Conservation (phyloP, 2,113 vertebrate genomes). For the Dromas ardeola region DNA sequence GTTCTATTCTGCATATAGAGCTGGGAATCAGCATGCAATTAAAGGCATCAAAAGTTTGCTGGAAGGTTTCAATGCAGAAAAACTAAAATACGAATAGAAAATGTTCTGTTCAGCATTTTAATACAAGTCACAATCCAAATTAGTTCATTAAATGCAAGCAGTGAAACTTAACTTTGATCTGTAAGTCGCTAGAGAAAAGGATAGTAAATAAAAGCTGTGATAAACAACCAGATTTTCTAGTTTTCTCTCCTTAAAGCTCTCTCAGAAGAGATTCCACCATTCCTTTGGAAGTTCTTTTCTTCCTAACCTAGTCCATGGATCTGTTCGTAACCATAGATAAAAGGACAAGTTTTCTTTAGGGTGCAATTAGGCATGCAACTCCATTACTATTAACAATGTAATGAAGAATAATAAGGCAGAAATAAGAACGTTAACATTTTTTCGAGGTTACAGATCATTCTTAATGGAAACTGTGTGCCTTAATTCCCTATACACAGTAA, state of each 20-base stretch:
- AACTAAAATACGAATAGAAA: not conserved
- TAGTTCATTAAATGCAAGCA: conserved; percentile 21
- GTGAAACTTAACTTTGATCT: conserved; percentile 31
- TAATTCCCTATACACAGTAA: not conserved
- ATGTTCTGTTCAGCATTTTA: not conserved
- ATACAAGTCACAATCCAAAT: not conserved
- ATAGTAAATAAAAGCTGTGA: not conserved
- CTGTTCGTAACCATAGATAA: not conserved
- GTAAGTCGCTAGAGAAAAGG: not conserved
- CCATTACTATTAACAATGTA: conserved; percentile 5
- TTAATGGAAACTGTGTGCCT: conserved; percentile 25
- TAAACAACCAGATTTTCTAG: not conserved
- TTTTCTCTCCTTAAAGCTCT: not conserved
- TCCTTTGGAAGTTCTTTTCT: not conserved
- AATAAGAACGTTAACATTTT: conserved; percentile 47
- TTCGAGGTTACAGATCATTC: conserved; percentile 11
- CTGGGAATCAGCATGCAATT: not conserved
- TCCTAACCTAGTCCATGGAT: not conserved
- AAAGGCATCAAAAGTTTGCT: not conserved
- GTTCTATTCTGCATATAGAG: not conserved
- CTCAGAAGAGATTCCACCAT: not conserved
- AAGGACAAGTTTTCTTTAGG: conserved; percentile 37
- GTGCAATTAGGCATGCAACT: not conserved
- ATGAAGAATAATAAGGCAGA: conserved; percentile 42
- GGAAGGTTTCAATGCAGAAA: not conserved